phyloP scores from a whole-genome alignment of 2,113 vertebrate genomes.

The Lepus timidus region DNA sequence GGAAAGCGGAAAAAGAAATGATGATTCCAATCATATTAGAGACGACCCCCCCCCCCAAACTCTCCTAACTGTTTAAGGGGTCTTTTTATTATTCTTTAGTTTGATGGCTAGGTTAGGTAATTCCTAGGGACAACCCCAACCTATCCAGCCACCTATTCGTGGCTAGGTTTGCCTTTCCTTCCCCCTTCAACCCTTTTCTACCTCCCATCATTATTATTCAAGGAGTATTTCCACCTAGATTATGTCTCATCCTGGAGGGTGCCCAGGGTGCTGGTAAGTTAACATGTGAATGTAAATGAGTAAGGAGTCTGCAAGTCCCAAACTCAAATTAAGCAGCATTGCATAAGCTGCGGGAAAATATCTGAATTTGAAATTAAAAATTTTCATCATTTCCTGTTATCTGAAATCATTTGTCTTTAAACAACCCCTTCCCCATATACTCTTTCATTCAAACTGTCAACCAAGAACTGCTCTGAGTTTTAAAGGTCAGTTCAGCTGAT shows the following conservation, averaged over 20 bases:
- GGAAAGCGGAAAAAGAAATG: background rate
- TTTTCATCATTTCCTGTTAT: background rate
- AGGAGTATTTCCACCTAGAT: background rate
- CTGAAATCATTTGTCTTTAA: constrained; percentile 9
- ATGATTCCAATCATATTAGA: background rate
- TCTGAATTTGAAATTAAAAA: background rate
- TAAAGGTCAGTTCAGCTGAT: background rate
- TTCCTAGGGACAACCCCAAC: background rate
- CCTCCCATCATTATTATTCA: background rate
- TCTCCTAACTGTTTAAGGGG: background rate
- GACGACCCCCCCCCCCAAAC: background rate
- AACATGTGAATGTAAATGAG: background rate
- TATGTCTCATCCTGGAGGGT: background rate
- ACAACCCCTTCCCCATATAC: background rate
- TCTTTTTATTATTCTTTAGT: background rate
- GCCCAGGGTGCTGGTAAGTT: background rate
- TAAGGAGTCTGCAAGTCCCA: background rate
- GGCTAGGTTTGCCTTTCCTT: background rate
- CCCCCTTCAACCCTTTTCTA: background rate
- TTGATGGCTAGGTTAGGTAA: background rate
- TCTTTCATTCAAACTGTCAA: background rate
- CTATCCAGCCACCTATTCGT: rapidly evolving
- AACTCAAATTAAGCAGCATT: background rate
- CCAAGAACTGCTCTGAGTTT: background rate
- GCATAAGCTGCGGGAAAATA: background rate